These are phyloP conservation scores for Tor tambroides DNA, from an alignment of 2,113 vertebrate species.

Conservation along the genomic window DNA sequence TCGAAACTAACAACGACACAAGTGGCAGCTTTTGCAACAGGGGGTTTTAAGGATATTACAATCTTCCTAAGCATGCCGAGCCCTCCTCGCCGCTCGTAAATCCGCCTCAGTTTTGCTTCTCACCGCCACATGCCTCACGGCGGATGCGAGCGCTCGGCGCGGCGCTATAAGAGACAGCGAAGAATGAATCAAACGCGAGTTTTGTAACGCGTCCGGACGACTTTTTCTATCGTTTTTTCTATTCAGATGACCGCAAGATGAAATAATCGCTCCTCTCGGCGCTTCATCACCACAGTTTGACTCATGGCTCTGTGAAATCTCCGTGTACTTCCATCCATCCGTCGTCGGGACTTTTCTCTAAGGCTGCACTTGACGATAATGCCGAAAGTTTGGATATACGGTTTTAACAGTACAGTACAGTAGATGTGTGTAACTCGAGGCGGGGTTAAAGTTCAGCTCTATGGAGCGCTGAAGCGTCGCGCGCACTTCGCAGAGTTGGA, in stretches of 20 bases:
- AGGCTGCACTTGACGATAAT: conserved; percentile 55
- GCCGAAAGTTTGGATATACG: conserved; percentile 75
- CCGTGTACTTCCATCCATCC: conserved; percentile 25
- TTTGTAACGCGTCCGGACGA: conserved; percentile 47
- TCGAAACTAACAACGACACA: conserved; percentile 63
- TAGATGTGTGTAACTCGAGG: conserved; percentile 85
- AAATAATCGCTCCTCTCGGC: conserved; percentile 47
- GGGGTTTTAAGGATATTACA: conserved; percentile 54
- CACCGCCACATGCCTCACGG: conserved; percentile 53
- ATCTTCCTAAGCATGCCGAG: conserved; percentile 42
- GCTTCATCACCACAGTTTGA: conserved; percentile 38
- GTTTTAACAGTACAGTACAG: conserved; percentile 85
- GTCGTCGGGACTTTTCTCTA: conserved; percentile 62
- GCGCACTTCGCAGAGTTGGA: conserved; percentile 86
- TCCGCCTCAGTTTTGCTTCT: conserved; percentile 54
- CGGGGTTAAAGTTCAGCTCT: conserved; percentile 94
- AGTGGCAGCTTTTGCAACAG: conserved; percentile 65
- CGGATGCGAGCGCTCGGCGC: conserved; percentile 51
- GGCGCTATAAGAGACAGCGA: conserved; percentile 47
- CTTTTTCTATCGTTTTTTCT: conserved; percentile 36
- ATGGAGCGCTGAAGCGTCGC: conserved; percentile 83
- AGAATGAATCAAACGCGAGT: conserved; percentile 45
- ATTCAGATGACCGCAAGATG: conserved; percentile 25
- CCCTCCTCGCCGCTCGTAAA: conserved; percentile 47
- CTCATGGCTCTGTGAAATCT: conserved; percentile 45